phyloP scores from a whole-genome alignment of 2,888 invertebrate genomes.

The Cryptus viduatorius region DNA sequence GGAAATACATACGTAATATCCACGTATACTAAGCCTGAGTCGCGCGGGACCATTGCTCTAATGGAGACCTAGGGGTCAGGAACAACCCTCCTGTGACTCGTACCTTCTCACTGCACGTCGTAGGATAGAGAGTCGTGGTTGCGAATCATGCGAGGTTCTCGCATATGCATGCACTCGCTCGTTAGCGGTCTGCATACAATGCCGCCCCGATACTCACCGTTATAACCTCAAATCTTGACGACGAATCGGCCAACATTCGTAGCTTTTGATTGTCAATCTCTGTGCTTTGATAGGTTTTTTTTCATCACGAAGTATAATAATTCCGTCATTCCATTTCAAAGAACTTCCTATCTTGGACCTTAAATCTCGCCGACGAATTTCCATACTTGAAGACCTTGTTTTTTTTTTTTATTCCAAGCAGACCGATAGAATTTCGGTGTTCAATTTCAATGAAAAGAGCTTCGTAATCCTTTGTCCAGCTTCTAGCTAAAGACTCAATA shows the following conservation, averaged over 20 bases:
- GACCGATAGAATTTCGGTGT: background rate
- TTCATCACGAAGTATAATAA: background rate
- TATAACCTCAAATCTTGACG: too few species aligned
- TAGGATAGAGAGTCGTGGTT: constrained; percentile 28
- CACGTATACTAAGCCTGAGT: constrained; percentile 19
- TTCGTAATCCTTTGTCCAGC: background rate
- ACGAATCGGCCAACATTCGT: too few species aligned
- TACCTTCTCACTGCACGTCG: constrained; percentile 40
- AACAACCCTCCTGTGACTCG: constrained; percentile 54
- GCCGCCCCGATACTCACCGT: background rate
- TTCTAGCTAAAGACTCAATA: background rate
- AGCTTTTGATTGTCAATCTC: constrained; percentile 10
- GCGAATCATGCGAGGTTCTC: constrained; percentile 62
- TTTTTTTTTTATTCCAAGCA: background rate
- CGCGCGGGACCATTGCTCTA: constrained; percentile 44
- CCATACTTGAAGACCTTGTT: background rate
- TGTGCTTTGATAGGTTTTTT: background rate
- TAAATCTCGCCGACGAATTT: background rate
- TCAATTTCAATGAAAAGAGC: background rate
- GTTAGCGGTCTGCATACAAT: constrained; percentile 55
- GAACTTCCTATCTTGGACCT: background rate
- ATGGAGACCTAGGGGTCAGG: constrained; percentile 63
- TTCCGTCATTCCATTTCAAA: background rate
- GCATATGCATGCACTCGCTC: constrained; percentile 62
- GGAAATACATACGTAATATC: constrained; percentile 10